Base-by-base conservation (phyloP, 2,888 invertebrate genomes). In the Holacanthella duospinosa region DNA sequence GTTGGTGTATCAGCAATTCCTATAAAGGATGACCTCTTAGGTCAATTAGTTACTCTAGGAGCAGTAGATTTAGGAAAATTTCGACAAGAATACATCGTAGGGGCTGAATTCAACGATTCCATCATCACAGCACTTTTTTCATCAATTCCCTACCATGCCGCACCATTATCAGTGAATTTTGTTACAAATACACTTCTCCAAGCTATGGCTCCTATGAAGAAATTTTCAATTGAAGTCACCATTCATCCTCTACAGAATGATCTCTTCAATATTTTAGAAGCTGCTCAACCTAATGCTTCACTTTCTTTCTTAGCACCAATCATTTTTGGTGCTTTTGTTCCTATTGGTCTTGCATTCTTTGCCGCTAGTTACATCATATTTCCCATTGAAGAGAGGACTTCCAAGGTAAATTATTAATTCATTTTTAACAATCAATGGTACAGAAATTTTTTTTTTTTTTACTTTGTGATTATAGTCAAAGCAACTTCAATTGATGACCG, bases 401-500 rank as follows among this genome's bases (percentile, higher is more conserved):
- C 54, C 16, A 54, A 54, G 55, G 54, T 54, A 55, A 55, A 26
- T n/a, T n/a, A 6, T 55, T 3, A 29, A n/a, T 24, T 29, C 4
- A 21, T 16, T 48, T 48, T 21, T 48, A 48, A 21, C 12, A n/a
- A n/a, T 66, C 16, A 48, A 21, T 26, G 2, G 19, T 55, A 55
- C 16, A 55, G 24, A 24, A 12, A 25, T 21, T 25, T 25, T 12
- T 25, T 55, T 24, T 4, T 3, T 55, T 19, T n/a, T n/a, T 19
- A 53, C 6, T 16, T 12, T 53, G 53, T 53, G 9, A 53, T 53
- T 53, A 3, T 72, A 74, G 60, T 67, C 76, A 0, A 78, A 78
- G 68, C 74, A 77, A 36, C 61, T 76, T 16, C 76, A 78, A 65
- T 65, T 76, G 44, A 76, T 78, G 73, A 75, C 74, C 43, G 80